phyloP scores from a whole-genome alignment of 2,113 vertebrate species.

The Bostrychus sinensis region DNA sequence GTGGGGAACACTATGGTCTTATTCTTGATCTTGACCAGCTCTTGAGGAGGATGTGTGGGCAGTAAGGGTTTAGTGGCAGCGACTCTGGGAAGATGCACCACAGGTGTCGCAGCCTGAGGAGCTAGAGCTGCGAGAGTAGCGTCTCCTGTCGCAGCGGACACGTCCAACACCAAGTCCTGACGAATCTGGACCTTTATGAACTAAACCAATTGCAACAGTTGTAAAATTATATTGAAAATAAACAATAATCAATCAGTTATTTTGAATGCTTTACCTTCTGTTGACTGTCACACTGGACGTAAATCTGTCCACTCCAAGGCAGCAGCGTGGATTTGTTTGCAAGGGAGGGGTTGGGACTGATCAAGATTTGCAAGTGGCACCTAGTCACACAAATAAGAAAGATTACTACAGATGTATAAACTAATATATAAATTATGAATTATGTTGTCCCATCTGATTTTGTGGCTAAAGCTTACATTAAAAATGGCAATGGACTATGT shows the following conservation, averaged over 20 bases:
- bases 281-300: slow-evolving; percentile 84
- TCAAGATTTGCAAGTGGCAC: slow-evolving; percentile 85
- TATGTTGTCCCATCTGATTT: no score
- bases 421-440: no score
- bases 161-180: slow-evolving; percentile 72
- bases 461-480: no score
- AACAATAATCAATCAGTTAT: background rate
- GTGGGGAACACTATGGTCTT: slow-evolving; percentile 84
- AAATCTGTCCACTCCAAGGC: slow-evolving; percentile 93
- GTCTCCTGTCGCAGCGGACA: slow-evolving; percentile 62
- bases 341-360: slow-evolving; percentile 91
- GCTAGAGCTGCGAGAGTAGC: slow-evolving; percentile 56
- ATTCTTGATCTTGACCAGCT: slow-evolving; percentile 84
- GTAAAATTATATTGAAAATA: background rate
- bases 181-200: slow-evolving; percentile 88
- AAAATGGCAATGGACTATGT: no score
- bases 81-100: slow-evolving; percentile 68
- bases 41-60: slow-evolving; percentile 31
- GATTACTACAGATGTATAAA: no score
- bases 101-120: slow-evolving; percentile 72
- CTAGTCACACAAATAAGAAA: slow-evolving; percentile 42
- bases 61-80: slow-evolving; percentile 41
- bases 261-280: slow-evolving; percentile 83
- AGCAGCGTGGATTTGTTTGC: slow-evolving; percentile 82
- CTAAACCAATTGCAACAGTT: slow-evolving; percentile 59